Conservation (phyloP, 2,888 invertebrate genomes). For the Heliconius sara region DNA sequence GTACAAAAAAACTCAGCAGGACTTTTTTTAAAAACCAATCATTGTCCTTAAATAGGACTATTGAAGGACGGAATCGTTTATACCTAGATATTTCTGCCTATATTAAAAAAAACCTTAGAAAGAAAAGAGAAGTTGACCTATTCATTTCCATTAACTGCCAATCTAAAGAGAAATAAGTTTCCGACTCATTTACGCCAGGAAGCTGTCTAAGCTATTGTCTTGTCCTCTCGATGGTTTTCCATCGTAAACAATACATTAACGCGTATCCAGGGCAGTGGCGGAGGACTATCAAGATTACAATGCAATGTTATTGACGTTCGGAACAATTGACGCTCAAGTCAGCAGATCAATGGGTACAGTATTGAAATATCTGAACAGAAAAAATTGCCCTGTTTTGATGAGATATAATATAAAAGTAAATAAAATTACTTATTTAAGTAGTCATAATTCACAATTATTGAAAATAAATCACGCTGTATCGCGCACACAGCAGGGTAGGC, state of each 20-base stretch:
- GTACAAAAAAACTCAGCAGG: no score
- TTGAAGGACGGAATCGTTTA: background rate
- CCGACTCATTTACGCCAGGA: slow-evolving; percentile 26
- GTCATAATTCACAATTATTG: background rate
- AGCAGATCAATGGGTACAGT: background rate
- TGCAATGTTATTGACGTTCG: slow-evolving; percentile 25
- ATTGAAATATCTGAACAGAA: slow-evolving; percentile 5
- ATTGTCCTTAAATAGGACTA: no score
- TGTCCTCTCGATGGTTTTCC: slow-evolving; percentile 33
- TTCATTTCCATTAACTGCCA: slow-evolving; percentile 26
- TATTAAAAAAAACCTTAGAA: background rate
- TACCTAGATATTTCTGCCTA: background rate
- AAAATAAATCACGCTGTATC: no score
- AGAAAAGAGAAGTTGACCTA: background rate
- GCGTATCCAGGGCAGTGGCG: slow-evolving; percentile 34
- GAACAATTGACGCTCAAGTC: slow-evolving; percentile 13
- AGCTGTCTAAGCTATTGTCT: slow-evolving; percentile 26
- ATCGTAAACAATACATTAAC: slow-evolving; percentile 43
- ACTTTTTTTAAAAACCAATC: no score
- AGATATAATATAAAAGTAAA: background rate
- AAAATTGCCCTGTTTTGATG: background rate
- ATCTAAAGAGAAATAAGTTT: slow-evolving; percentile 11
- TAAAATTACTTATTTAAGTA: background rate
- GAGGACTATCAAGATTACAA: slow-evolving; percentile 38
- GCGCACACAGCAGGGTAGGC: no score